Base-by-base conservation (phyloP, 1,140 invertebrate genomes). In the Paracyclopina nana region DNA sequence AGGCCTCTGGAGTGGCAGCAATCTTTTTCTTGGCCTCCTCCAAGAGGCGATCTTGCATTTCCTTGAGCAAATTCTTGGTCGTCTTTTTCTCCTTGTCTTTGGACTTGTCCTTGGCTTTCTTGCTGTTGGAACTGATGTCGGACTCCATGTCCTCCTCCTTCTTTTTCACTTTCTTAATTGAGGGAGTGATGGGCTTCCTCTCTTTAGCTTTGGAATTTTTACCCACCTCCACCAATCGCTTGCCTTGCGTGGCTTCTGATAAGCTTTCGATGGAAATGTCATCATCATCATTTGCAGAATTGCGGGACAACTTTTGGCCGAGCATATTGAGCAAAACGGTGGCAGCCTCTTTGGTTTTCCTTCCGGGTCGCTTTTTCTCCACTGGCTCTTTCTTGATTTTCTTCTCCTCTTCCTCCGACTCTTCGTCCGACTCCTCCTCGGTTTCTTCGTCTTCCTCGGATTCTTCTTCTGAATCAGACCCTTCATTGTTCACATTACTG, bases 1-100 rank as follows among this genome's bases (percentile, higher is more conserved):
- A 31, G 9, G 9, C 30, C 14, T n/a, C 30, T 16, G 34, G 34
- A 4, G 34, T 38, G 34, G 34, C 20, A 2, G n/a, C 12, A n/a
- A 52, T 52, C 24, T 52, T 52, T 2, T 27, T 18, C 16, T 52
- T 52, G 18, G 50, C 50, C 25, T 52, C 50, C 14, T 44, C 30
- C 12, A 52, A 27, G n/a, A 52, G 38, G n/a, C 16, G 16, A 52
- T 52, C 34, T 26, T 52, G 50, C 9, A 52, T 20, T 24, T 52
- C 50, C 14, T 52, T 52, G 16, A 52, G 27, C 4, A 18, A 42
- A 14, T n/a, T 50, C 25, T 52, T 52, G 42, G 11, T 12, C 18
- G 43, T 52, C 25, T 43, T 42, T 18, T 52, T 52, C 11, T 52
- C 50, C 41, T 52, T 52, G 30, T 25, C 16, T 11, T 16, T 11